phyloP scores from a whole-genome alignment of 2,888 invertebrate genomes.

The Diarsia rubi region DNA sequence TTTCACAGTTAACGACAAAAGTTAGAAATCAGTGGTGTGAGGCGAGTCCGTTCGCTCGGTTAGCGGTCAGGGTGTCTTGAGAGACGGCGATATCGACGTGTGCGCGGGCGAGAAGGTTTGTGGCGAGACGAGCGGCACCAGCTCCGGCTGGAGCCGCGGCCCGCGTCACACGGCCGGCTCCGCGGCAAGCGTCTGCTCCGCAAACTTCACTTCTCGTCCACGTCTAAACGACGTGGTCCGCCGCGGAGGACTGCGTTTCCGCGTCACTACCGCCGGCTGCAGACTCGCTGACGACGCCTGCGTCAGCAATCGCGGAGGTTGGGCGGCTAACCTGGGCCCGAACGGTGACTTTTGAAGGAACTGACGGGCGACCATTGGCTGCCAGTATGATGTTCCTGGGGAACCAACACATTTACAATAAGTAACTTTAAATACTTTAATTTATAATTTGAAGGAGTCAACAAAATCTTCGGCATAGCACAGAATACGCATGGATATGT shows the following conservation, averaged over 20 bases:
- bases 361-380: constrained; percentile 93
- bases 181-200: constrained; percentile 78
- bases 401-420: constrained; percentile 25
- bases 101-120: constrained; percentile 71
- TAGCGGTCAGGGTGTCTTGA: constrained; percentile 79
- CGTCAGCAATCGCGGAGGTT: constrained; percentile 80
- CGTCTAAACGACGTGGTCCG: constrained; percentile 87
- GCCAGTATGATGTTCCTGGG: constrained; percentile 91
- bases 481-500: background rate
- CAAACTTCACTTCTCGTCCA: constrained; percentile 90
- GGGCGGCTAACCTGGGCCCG: constrained; percentile 74
- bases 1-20: constrained; percentile 34
- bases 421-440: background rate
- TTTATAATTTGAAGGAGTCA: background rate
- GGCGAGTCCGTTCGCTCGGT: constrained; percentile 78
- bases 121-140: constrained; percentile 87
- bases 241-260: constrained; percentile 83
- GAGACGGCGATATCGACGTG: constrained; percentile 62
- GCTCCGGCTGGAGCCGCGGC: constrained; percentile 90
- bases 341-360: constrained; percentile 94
- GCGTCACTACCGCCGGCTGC: constrained; percentile 79
- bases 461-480: background rate
- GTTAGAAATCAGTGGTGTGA: constrained; percentile 85
- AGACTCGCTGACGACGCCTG: constrained; percentile 88
- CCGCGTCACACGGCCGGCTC: constrained; percentile 88